phyloP scores from a whole-genome alignment of 2,797 vertebrate genomes.

The Sphenopsis melanotis region DNA sequence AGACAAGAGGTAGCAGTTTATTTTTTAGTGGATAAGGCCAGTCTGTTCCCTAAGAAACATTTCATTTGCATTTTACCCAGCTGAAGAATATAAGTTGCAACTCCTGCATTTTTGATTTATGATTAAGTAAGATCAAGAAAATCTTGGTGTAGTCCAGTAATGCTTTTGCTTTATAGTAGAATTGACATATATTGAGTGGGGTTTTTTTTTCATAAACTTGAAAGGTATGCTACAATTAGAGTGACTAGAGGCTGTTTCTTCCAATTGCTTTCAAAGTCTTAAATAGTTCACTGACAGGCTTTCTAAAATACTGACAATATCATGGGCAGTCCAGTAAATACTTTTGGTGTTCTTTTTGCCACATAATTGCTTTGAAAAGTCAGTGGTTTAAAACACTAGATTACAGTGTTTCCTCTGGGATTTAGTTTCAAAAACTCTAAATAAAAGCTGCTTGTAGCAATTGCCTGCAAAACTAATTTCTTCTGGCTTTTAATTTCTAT shows the following conservation, averaged over 20 bases:
- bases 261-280: neutral
- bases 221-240: neutral
- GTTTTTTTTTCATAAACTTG: neutral
- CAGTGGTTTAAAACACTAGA: neutral
- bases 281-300: neutral
- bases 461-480: neutral
- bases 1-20: neutral
- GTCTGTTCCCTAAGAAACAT: neutral
- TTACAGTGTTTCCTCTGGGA: neutral
- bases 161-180: conserved; percentile 23
- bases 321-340: neutral
- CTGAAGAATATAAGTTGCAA: neutral
- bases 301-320: neutral
- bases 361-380: neutral
- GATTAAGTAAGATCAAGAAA: neutral
- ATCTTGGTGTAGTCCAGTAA: neutral
- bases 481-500: neutral
- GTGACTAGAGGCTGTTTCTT: neutral
- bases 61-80: neutral
- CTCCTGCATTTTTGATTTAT: neutral
- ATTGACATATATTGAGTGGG: neutral
- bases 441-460: neutral
- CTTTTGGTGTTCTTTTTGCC: neutral
- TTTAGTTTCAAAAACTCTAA: neutral
- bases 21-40: neutral